Base-by-base conservation (phyloP, 2,797 vertebrate genomes). In the Percopsis omiscomaycus region DNA sequence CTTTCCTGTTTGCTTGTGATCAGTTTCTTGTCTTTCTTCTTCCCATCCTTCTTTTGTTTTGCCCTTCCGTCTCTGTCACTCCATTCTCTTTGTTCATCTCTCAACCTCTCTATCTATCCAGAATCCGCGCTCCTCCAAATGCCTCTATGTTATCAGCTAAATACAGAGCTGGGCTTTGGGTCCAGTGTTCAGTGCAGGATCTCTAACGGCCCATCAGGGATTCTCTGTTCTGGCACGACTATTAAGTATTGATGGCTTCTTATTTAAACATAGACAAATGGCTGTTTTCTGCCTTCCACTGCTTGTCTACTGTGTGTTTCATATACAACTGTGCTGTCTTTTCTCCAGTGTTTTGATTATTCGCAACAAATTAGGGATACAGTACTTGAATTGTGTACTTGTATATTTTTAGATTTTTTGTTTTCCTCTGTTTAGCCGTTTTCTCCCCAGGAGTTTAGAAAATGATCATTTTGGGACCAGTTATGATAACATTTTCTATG, bases 121-220 rank as follows among this genome's bases (percentile, higher is more conserved):
- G 56, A 77, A 72, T 75, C 73, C 69, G 72, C 78, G 74, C 81
- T 79, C 52, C 63, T 84, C 77, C 62, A 68, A 81, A 81, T 59
- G 82, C 76, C 68, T 79, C 73, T 28, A 16, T 71, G 84, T 89
- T 89, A 89, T 89, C 86, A 78, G 80, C 71, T 3, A 55, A 54
- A 44, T 59, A 56, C 86, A 89, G 87, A 79, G 37, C 37, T 61
- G 28, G 11, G 83, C 86, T 86, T 42, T 68, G 72, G 81, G 73
- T 75, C 52, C 73, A 81, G 85, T 73, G 80, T 84, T 82, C 68
- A 53, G 78, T 75, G 62, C 83, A 79, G 74, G 75, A 78, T 74
- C 75, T 75, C 72, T 77, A 14, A 16, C 10, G 58, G 78, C 70
- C 57, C 58, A 48, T 51, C 51, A 32, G 69, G 64, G 44, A 45